A percentile compares a stretch with the other conserved stretches of the same genome.
phyloP scores from a whole-genome alignment of 2,888 invertebrate genomes.

The Nudaria mundana region DNA sequence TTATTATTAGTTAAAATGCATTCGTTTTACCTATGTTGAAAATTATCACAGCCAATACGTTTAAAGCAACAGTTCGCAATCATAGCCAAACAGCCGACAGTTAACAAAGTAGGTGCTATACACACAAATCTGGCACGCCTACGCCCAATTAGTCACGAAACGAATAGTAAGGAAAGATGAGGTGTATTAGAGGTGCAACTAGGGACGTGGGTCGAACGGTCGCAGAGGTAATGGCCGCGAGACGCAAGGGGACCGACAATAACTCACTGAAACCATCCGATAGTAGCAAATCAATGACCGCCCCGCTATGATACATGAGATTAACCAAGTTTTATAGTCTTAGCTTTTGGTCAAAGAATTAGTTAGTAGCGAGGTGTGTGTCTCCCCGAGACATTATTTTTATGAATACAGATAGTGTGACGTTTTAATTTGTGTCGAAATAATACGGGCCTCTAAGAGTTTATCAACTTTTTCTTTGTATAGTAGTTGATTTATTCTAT shows the following conservation, averaged over 20 bases:
- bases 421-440: slow-evolving; percentile 13
- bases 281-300: slow-evolving; percentile 78
- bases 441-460: neutral
- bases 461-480: neutral
- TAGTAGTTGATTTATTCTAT: no score
- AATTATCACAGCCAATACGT: no score
- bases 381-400: slow-evolving; percentile 58
- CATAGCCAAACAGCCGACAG: no score
- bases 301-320: slow-evolving; percentile 76
- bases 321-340: slow-evolving; percentile 76
- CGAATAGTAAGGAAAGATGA: slow-evolving; percentile 71
- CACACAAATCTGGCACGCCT: slow-evolving; percentile 57
- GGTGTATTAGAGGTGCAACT: slow-evolving; percentile 58
- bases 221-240: slow-evolving; percentile 57
- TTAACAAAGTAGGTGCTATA: slow-evolving; percentile 43
- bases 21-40: no score
- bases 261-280: slow-evolving; percentile 70
- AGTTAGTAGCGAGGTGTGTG: slow-evolving; percentile 67
- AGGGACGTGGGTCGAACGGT: slow-evolving; percentile 31
- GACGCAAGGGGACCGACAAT: slow-evolving; percentile 64
- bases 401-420: slow-evolving; percentile 34
- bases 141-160: slow-evolving; percentile 82
- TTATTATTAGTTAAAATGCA: no score
- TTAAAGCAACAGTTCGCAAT: no score
- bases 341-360: slow-evolving; percentile 63